phyloP scores from a whole-genome alignment of 1,140 invertebrate genomes.

The Olivierus martensii region DNA sequence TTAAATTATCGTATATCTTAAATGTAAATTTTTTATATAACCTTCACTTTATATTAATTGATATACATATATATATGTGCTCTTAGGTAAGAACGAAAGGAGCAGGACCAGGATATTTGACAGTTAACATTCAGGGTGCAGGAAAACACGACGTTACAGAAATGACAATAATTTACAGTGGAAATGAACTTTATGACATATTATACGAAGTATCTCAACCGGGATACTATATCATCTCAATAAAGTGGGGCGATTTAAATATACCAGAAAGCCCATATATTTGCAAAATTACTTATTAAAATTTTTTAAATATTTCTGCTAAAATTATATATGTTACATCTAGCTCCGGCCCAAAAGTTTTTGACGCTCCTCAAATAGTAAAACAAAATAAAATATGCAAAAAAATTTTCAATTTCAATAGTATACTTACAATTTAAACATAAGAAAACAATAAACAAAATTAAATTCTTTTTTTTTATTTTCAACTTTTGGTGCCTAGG shows the following conservation, averaged over 20 bases:
- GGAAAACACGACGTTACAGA: constrained; percentile 22
- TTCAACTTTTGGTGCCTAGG: too few relatives aligned
- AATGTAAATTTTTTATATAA: neutral
- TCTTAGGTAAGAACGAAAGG: constrained; percentile 21
- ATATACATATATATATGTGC: neutral
- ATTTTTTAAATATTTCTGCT: too few relatives aligned
- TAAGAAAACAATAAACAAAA: too few relatives aligned
- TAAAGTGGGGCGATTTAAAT: constrained; percentile 26
- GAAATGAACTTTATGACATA: constrained; percentile 27
- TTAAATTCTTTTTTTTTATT: too few relatives aligned
- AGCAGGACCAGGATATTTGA: constrained; percentile 21
- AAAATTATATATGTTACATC: too few relatives aligned
- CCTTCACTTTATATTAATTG: neutral
- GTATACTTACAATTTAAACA: too few relatives aligned
- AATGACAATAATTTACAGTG: constrained; percentile 24
- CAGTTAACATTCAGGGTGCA: constrained; percentile 24
- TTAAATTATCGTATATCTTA: neutral
- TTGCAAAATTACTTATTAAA: constrained; percentile 21
- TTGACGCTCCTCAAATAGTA: too few relatives aligned
- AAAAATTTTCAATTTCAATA: too few relatives aligned
- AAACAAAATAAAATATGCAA: too few relatives aligned
- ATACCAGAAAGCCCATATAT: constrained; percentile 26
- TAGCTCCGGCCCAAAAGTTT: too few relatives aligned
- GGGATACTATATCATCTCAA: constrained; percentile 27
- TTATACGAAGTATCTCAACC: constrained; percentile 24